Evolutionary conservation across 1,140 invertebrate genomes (phyloP), one percentile per base, ranked within the genome.

Genomic region (Brachionus calyciflorus): DNA sequence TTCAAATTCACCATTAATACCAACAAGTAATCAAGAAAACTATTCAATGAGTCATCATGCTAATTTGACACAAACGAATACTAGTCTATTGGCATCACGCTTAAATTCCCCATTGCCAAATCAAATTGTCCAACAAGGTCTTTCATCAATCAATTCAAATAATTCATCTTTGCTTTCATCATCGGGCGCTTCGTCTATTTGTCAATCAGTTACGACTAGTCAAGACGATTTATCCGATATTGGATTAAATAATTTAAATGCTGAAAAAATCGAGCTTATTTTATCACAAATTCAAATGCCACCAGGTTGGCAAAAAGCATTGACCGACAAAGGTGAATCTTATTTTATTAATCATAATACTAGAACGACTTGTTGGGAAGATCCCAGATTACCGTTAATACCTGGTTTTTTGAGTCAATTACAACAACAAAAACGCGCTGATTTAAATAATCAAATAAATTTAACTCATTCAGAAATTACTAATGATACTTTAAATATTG

Each of bases 271-370:
- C 41, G 69, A 73, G 14, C 41, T 37, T 17, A 73, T 73, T 40
- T 33, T 73, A 33, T 30, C 46, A 51, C 69, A 73, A 55, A 73
- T 73, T 51, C 69, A 21, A 24, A 73, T 77, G 28, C 57, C 57
- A n/a, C 30, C 26, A 51, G 69, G 33, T 41, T 78, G 65, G 60
- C 40, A 68, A 57, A 30, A 70, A 40, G 77, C 77, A 85, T 92
- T 93, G 19, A 95, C 95, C 84, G 81, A 82, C 7, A 81, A 79
- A 33, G 92, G 93, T 57, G 87, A 95, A 79, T 90, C 94, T 37
- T 99, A 99, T 87, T 99, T 92, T 88, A 95, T 99, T 9, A 99
- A 99, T 87, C 96, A 99, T 84, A 95, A 96, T 83, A 99, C 98
- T 87, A 89, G 95, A 81, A 98, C 95, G 24, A 99, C 96, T 3